These are phyloP conservation scores for Phrynosoma platyrhinos DNA, from an alignment of 2,113 vertebrate species.

Conservation along the genomic window DNA sequence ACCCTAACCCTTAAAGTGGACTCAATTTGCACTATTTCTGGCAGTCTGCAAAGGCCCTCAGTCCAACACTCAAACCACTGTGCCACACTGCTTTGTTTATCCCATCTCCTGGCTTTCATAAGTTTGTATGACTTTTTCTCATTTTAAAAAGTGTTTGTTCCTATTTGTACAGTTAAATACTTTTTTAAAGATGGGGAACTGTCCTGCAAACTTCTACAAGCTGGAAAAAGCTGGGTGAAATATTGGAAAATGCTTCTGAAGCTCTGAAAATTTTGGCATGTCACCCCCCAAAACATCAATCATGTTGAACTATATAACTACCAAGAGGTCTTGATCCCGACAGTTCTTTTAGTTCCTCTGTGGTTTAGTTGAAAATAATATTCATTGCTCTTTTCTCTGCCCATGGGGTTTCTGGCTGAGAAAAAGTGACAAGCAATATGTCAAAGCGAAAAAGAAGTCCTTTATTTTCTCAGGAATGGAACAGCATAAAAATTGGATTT, in stretches of 20 bases:
- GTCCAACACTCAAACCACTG: no score
- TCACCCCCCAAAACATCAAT: background rate
- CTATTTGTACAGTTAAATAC: background rate
- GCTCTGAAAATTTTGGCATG: background rate
- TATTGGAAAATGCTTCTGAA: background rate
- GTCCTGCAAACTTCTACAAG: background rate
- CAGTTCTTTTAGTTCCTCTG: background rate
- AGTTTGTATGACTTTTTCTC: background rate
- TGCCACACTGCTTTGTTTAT: background rate
- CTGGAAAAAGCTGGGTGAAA: background rate
- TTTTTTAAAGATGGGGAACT: background rate
- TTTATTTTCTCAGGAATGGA: background rate
- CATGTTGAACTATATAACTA: background rate
- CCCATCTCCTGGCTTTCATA: background rate
- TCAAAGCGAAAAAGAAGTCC: background rate
- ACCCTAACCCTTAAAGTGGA: no score
- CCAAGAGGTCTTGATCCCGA: background rate
- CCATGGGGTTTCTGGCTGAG: conserved; percentile 14
- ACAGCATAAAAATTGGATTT: conserved; percentile 1
- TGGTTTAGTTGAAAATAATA: conserved; percentile 9
- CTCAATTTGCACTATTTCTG: no score
- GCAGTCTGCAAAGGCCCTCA: no score
- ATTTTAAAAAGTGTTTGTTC: background rate
- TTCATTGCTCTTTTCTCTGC: conserved; percentile 15
- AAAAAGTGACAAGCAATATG: background rate